phyloP scores from a whole-genome alignment of 2,888 invertebrate species.

The Morinoia aosen region DNA sequence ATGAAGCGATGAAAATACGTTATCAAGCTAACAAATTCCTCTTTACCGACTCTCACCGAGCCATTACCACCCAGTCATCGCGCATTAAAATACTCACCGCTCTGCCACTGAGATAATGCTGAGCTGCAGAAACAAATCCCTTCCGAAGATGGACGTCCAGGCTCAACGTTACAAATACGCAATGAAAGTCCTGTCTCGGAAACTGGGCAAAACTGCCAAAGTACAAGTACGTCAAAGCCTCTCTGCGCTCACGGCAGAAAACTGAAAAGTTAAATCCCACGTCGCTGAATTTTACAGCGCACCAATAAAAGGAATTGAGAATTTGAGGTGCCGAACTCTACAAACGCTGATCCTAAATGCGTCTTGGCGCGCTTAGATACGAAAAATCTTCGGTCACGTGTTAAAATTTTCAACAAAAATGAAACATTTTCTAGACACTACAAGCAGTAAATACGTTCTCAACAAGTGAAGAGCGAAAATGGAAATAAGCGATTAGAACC shows the following conservation, averaged over 20 bases:
- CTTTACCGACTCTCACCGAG: not conserved
- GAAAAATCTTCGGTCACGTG: too few species aligned
- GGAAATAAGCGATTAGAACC: not conserved
- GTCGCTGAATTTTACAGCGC: not conserved
- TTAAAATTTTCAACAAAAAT: too few species aligned
- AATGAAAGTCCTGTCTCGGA: not conserved
- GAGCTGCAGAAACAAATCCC: not conserved
- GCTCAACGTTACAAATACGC: not conserved
- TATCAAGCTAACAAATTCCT: not conserved
- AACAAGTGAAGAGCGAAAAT: not conserved
- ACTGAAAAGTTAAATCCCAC: not conserved
- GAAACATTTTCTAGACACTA: not conserved
- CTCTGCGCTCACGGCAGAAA: not conserved
- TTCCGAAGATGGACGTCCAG: not conserved
- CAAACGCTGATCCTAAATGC: too few species aligned
- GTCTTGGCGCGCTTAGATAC: too few species aligned
- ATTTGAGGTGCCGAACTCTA: too few species aligned
- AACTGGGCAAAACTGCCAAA: not conserved
- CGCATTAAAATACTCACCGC: not conserved
- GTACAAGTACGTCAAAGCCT: not conserved
- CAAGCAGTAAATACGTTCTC: not conserved
- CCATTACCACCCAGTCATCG: not conserved
- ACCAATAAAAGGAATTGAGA: not conserved
- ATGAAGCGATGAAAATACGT: not conserved
- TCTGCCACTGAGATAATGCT: not conserved